These are phyloP conservation scores for Gerris lacustris DNA, from an alignment of 2,888 invertebrate genomes.

Conservation along the genomic window DNA sequence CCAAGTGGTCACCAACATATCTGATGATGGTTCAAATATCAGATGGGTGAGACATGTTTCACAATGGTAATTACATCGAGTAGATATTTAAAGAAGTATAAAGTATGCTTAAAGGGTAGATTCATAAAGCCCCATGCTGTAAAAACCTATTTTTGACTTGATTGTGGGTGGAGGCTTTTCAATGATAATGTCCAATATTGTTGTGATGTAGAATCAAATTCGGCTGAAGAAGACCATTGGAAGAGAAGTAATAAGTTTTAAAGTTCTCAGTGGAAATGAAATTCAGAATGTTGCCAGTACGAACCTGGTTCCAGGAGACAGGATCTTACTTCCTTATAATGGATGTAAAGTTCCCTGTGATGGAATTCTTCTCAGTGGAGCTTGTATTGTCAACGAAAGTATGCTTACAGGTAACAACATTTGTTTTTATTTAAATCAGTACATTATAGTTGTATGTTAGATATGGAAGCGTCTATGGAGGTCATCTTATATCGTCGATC, in stretches of 20 bases:
- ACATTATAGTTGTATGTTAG: conserved; percentile 35
- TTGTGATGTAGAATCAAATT: background rate
- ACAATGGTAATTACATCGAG: too few relatives aligned
- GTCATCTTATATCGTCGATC: too few relatives aligned
- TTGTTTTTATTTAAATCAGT: conserved; percentile 41
- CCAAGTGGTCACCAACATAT: too few relatives aligned
- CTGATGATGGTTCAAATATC: too few relatives aligned
- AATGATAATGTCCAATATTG: too few relatives aligned
- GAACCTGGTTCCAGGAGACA: conserved; percentile 74
- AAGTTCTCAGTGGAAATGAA: conserved; percentile 28
- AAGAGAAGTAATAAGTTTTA: conserved; percentile 37
- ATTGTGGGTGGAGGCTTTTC: too few relatives aligned
- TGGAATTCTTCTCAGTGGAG: conserved; percentile 71
- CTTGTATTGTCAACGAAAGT: conserved; percentile 55
- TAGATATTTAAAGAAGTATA: too few relatives aligned
- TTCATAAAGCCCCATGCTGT: too few relatives aligned
- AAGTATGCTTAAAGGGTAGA: too few relatives aligned
- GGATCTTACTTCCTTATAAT: conserved; percentile 64
- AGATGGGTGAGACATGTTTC: too few relatives aligned
- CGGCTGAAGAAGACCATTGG: conserved; percentile 36
- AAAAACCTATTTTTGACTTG: too few relatives aligned
- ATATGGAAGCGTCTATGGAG: too few relatives aligned
- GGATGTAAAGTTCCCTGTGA: conserved; percentile 73
- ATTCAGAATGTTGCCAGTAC: conserved; percentile 40
- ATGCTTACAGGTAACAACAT: conserved; percentile 10